Evolutionary conservation across 2,113 vertebrate species (phyloP), one percentile per base, ranked within the genome.

Genomic region (Chionomys nivalis): DNA sequence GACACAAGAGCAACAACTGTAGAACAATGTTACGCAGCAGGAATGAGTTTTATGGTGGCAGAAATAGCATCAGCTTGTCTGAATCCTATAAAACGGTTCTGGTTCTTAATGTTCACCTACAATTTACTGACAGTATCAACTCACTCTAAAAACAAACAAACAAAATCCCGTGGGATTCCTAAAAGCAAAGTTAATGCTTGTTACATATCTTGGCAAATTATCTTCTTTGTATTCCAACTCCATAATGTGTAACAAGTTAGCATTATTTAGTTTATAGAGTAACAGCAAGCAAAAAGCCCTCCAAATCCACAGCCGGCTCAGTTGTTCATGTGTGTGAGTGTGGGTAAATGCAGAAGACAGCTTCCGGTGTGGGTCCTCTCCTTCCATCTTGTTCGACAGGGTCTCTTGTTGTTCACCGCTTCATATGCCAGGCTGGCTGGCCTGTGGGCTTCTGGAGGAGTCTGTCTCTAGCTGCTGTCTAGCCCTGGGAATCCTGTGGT

Each of bases 151-250:
- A 58, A 58, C 17, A 58, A 58, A 58, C 55, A 58, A 58, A 58
- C 16, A 55, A 55, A 55, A 55, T 21, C 17, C 17, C 19, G 1
- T 58, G 55, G 24, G 42, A 72, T 93, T 90, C 21, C 93, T 93
- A 52, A 89, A 86, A 95, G 58, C 58, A 81, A 66, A 28, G 49
- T 92, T 89, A 90, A 90, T 95, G 28, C 31, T 93, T 82, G 47
- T 3, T 23, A 26, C 19, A 42, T 72, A 70, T 52, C 23, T 91
- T 79, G 70, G 73, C 28, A 95, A 63, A 83, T 96, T 86, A n/a
- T 90, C 61, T 52, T 93, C 17, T 79, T 78, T 86, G 12, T 58
- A 91, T 90, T 93, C 86, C 52, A 91, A 7, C 42, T 68, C 77
- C 19, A 66, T 86, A 66, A 19, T 77, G 31, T 95, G 33, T 70